Evolutionary conservation across 2,797 vertebrate genomes (phyloP), one percentile per base, ranked within the genome.

Genomic region (Sarcoramphus papa): DNA sequence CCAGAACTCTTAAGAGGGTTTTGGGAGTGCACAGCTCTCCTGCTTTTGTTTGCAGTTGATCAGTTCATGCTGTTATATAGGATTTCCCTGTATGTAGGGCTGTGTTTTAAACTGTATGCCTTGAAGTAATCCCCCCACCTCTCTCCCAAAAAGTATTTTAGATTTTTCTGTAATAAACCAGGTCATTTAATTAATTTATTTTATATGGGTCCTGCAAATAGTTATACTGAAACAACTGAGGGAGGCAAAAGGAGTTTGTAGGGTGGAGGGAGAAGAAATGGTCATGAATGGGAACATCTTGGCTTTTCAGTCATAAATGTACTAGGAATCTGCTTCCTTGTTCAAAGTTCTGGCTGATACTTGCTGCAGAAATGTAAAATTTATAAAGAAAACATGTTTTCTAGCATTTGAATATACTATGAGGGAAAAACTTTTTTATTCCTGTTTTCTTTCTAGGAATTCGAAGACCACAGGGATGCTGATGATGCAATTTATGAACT

Each of bases 401-500:
- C 27, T 83, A 51, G 18, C 45, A 51, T 85, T 93, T 53, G 10
- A 45, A 14, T 74, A 12, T 50, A 35, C 14, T 40, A 1, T 50
- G 31, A 77, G 14, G 62, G 47, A 85, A 93, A 89, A 60, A 30
- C 2, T 27, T 62, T 35, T 47, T 63, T 63, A 80, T 69, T 95
- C 14, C 7, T 57, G 0, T 87, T 70, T 88, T 78, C 51, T 84
- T 69, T 41, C 22, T 96, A 99, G 99, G 99, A 99, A 85, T 99
- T 99, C 22, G 99, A 99, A 92, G 99, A 99, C 96, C 98, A 99
- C 96, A 98, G 99, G 96, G 99, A 99, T 96, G 99, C 99, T 37
- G 99, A 99, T 95, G 99, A 99, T 95, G 99, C 99, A 0, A 99
- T 99, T 77, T 99, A 99, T 63, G 99, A 99, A 96, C 92, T 99